Conservation (phyloP, 2,888 invertebrate species). For the Hyposoter dolosus region DNA sequence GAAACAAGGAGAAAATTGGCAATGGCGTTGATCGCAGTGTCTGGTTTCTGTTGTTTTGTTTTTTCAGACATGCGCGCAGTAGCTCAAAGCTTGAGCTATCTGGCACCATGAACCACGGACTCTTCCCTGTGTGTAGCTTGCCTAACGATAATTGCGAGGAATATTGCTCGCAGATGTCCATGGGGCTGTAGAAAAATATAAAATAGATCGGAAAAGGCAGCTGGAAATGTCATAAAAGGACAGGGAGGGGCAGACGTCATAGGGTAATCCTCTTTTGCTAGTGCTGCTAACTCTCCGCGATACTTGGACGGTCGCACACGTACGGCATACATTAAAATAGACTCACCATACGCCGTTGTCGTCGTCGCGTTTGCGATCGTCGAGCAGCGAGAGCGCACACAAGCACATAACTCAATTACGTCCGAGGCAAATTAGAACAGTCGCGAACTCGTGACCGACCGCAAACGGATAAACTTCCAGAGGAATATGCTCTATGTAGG, state of each 20-base stretch:
- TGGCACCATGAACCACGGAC: no score
- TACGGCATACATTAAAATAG: conserved; percentile 40
- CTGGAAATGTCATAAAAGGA: not conserved
- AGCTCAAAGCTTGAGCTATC: no score
- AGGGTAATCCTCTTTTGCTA: conserved; percentile 63
- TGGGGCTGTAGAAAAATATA: conserved; percentile 5
- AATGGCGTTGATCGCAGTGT: no score
- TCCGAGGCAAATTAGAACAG: conserved; percentile 66
- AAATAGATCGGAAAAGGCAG: not conserved
- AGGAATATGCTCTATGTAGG: not conserved
- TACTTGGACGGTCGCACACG: conserved; percentile 23
- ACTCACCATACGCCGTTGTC: conserved; percentile 7
- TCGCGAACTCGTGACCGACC: conserved; percentile 65
- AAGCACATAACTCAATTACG: conserved; percentile 67
- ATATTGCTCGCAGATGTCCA: not conserved
- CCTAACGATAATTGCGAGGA: conserved; percentile 7
- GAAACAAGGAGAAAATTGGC: no score
- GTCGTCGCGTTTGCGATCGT: conserved; percentile 17
- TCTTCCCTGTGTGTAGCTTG: no score
- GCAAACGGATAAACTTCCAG: conserved; percentile 54
- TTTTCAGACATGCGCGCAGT: no score
- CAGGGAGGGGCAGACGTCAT: conserved; percentile 44
- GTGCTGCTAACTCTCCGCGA: conserved; percentile 10
- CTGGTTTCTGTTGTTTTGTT: no score
- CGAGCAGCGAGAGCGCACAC: conserved; percentile 45